Evolutionary conservation across 2,113 vertebrate genomes (phyloP), one percentile per base, ranked within the genome.

Genomic region (Equus przewalskii): DNA sequence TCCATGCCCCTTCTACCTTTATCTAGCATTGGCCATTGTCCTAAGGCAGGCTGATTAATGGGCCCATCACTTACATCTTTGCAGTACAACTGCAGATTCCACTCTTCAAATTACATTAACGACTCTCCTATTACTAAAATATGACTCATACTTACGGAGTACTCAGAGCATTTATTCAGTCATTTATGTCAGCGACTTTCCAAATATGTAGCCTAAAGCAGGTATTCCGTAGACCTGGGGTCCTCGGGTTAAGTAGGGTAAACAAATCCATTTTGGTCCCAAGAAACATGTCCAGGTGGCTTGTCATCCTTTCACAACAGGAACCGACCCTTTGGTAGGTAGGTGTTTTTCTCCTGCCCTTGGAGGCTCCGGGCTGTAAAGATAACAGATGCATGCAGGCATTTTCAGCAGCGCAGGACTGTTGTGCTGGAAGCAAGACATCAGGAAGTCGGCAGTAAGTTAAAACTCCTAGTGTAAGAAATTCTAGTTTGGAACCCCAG

Each of bases 1-100:
- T 54, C 67, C 10, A 16, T 51, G 41, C 33, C 36, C 78, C 22
- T 51, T 75, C 44, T 73, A 44, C 49, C 56, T 89, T 70, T 79
- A 78, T 83, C 89, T 60, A 67, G 69, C 64, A 21, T 33, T 85
- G 78, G 36, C 6, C 49, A 30, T 36, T 81, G 65, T 94, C 80
- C 79, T 64, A 26, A 92, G 83, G 72, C 83, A 92, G 87, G 51
- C 22, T 97, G 89, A 97, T 89, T 81, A 95, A 96, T 97, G 83
- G 49, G 7, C 49, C 58, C 75, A 64, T 96, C 65, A 73, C 60
- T 88, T 80, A 5, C 70, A 72, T 90, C 94, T 83, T 44, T 92
- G 89, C 69, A 75, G 86, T 75, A 76, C 78, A 79, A 98, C 73
- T 91, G 73, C 2, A 3, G 75, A 87, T 62, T 94, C 58, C 22